A percentile compares a stretch with the other conserved stretches of the same genome.
Evolutionary conservation across 2,113 vertebrate species (phyloP).

Genomic region (Lagenorhynchus albirostris): DNA sequence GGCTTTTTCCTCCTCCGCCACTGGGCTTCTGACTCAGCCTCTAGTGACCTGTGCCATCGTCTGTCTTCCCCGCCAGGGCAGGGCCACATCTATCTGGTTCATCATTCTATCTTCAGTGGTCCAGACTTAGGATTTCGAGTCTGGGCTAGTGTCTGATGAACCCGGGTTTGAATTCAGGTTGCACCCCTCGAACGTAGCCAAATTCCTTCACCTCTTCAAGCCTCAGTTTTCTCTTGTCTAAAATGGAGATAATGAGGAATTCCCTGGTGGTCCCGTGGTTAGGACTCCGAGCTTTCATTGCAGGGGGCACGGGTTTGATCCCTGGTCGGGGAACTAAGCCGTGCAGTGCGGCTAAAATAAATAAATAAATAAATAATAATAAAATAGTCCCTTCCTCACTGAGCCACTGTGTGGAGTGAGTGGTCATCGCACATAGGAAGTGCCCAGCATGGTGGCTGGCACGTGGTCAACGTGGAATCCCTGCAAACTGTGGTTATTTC

Average conservation of each 20-base stretch:
- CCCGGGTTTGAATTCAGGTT: neutral
- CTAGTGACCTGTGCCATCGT: accelerated
- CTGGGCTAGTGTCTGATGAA: neutral
- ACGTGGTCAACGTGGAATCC: neutral
- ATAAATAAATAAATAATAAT: neutral
- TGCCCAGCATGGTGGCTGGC: neutral
- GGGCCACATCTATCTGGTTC: neutral
- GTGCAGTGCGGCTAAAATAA: too few species aligned
- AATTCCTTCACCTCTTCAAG: neutral
- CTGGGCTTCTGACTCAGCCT: too few species aligned
- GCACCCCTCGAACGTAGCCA: neutral
- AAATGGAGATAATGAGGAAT: too few species aligned
- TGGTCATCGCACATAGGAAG: neutral
- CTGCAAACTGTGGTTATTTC: neutral
- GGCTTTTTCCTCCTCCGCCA: neutral
- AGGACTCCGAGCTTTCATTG: too few species aligned
- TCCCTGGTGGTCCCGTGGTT: too few species aligned
- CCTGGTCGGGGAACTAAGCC: too few species aligned
- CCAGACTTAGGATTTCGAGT: neutral
- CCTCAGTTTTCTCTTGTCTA: neutral
- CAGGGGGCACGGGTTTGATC: too few species aligned
- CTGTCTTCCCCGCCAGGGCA: neutral
- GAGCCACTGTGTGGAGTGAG: neutral
- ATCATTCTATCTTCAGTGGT: neutral
- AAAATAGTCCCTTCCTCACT: neutral